These are phyloP conservation scores for Ptychodera flava DNA, from an alignment of 35 echinoderm and acorn worm species.

Conservation along the genomic window DNA sequence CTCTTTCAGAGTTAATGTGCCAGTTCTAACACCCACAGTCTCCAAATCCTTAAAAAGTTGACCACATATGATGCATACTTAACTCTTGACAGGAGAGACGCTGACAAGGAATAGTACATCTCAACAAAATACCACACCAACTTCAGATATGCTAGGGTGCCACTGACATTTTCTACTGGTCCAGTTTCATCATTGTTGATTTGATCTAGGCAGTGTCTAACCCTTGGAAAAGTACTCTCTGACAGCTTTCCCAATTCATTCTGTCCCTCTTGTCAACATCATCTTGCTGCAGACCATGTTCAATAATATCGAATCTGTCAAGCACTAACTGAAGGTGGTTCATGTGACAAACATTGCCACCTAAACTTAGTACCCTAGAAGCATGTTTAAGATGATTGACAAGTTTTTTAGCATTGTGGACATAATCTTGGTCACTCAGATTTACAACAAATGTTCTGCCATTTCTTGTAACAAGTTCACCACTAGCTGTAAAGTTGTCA, in stretches of 20 bases:
- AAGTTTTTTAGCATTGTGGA: constrained; percentile 8
- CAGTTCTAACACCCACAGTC: too few species aligned
- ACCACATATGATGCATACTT: too few species aligned
- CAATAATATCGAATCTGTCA: background rate
- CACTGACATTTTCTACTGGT: too few species aligned
- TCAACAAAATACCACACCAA: too few species aligned
- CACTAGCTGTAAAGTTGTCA: constrained; percentile 12
- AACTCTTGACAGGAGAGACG: too few species aligned
- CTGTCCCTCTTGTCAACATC: constrained; percentile 3
- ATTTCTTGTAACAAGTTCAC: background rate
- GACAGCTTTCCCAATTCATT: constrained; percentile 4
- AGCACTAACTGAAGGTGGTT: constrained; percentile 6
- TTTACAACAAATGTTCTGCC: background rate
- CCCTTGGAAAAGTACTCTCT: constrained; percentile 12
- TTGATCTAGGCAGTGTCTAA: constrained; percentile 4
- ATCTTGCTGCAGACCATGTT: constrained; percentile 4
- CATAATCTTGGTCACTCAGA: constrained; percentile 18
- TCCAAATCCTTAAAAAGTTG: too few species aligned
- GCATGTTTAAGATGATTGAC: constrained; percentile 16
- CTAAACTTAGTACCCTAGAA: constrained; percentile 1
- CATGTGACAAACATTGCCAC: constrained; percentile 13
- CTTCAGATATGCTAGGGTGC: too few species aligned
- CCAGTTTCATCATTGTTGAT: background rate
- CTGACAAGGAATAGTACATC: too few species aligned
- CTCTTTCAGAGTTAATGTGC: too few species aligned